These are phyloP conservation scores for Helogale parvula DNA, from an alignment of 2,113 vertebrate species.

Conservation along the genomic window DNA sequence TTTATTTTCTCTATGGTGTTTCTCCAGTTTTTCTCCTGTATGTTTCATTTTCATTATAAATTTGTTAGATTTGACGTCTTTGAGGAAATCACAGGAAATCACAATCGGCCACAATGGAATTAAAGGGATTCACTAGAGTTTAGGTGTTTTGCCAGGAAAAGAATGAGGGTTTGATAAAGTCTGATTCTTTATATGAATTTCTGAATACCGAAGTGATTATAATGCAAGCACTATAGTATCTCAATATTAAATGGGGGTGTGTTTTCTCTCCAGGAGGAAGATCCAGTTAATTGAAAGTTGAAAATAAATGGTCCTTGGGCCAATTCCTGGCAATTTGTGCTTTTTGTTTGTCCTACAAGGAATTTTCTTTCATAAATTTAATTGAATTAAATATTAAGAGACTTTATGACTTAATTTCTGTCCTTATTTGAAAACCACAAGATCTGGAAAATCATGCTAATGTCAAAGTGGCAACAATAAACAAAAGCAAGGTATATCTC, in stretches of 20 bases:
- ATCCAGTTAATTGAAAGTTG: not conserved
- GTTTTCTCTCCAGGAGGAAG: not conserved
- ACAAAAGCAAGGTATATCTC: not conserved
- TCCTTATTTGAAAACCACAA: not conserved
- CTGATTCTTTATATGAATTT: not conserved
- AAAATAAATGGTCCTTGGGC: not conserved
- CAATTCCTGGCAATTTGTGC: not conserved
- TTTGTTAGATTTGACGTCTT: not conserved
- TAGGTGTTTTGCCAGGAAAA: not conserved
- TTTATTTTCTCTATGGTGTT: not conserved
- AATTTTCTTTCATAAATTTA: conserved; percentile 2
- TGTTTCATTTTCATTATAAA: not conserved
- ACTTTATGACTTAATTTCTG: not conserved
- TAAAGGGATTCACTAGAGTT: not conserved
- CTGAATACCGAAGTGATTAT: not conserved
- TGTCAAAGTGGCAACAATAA: not conserved
- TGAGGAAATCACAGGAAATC: not conserved
- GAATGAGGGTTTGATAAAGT: not conserved
- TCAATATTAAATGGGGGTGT: not conserved
- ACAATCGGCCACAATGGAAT: not conserved
- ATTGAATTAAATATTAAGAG: conserved; percentile 28
- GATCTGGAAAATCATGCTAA: not conserved
- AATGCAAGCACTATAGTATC: not conserved
- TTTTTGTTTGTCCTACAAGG: not conserved
- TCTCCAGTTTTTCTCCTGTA: not conserved